Evolutionary conservation across 2,797 vertebrate genomes (phyloP), one percentile per base, ranked within the genome.

Genomic region (Pachyuromys duprasi): DNA sequence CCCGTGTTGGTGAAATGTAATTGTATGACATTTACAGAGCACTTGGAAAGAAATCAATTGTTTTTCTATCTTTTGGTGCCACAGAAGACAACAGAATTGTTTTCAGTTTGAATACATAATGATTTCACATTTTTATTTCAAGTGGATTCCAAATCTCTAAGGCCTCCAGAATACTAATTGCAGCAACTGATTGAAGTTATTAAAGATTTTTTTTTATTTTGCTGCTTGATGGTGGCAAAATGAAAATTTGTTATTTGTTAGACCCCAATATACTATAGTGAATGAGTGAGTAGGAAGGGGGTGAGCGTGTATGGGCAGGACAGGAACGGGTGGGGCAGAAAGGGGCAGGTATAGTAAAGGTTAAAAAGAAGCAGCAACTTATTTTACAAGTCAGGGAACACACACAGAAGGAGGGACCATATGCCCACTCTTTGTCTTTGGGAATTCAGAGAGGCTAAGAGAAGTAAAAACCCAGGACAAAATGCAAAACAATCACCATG

Each of bases 21-120:
- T 96, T 95, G 72, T 69, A 95, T 84, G 86, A 92, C 93, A 76
- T 96, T 88, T 97, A 95, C 78, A 91, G 3, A 92, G 70, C 22
- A 49, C 42, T 65, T 75, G 33, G 78, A 94, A 55, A 95, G 65
- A 79, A 88, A 78, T 87, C 63, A 63, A 8, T 86, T 80, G 60
- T 87, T 39, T 88, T 91, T 95, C 79, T 92, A 60, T 86, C 86
- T 82, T 82, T 91, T 80, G 74, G 79, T 26, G 2, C 57, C 86
- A 74, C 2, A 60, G 22, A n/a, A 91, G 42, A 86, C 63, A 75
- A 57, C 2, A 49, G 49, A 45, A 69, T 70, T 93, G 15, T 65
- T 78, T 91, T 88, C 93, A 93, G 39, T 86, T 96, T 88, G 80
- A n/a, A 28, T 70, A 45, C 36, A 93, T 74, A 92, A 94, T 86